A percentile compares a stretch with the other conserved stretches of the same genome.
Evolutionary conservation across 2,113 vertebrate species (phyloP).

Genomic region (Pluvianellus socialis): DNA sequence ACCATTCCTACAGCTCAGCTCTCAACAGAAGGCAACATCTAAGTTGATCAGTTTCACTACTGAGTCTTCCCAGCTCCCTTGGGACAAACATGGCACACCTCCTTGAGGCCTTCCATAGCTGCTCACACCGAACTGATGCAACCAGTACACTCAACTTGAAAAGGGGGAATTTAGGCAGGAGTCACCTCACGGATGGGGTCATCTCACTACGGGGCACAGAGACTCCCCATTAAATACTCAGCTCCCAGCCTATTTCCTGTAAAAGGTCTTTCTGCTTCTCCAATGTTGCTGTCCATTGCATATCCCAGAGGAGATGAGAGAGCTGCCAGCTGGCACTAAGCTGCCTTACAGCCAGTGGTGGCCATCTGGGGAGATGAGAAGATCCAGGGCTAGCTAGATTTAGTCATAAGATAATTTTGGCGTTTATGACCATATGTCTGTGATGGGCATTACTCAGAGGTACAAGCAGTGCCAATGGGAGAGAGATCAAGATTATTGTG

Average conservation of each 20-base stretch:
- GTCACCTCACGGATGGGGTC: neutral
- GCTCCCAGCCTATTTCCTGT: neutral
- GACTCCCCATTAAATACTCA: accelerated
- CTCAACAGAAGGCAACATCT: too few species aligned
- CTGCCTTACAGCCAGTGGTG: neutral
- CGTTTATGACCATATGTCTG: neutral
- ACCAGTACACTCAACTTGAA: too few species aligned
- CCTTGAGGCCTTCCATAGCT: too few species aligned
- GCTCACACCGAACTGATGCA: too few species aligned
- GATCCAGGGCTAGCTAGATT: neutral
- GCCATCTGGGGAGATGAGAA: neutral
- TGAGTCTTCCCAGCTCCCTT: too few species aligned
- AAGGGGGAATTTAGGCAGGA: neutral
- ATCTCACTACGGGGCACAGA: neutral
- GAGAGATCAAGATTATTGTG: neutral
- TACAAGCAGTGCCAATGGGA: neutral
- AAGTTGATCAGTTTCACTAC: too few species aligned
- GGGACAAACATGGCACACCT: too few species aligned
- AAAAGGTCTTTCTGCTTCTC: neutral
- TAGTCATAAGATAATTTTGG: slow-evolving; percentile 16
- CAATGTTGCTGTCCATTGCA: neutral
- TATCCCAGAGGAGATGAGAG: neutral
- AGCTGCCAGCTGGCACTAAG: neutral
- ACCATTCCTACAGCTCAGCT: too few species aligned
- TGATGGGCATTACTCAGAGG: slow-evolving; percentile 26